Evolutionary conservation across 1,140 invertebrate genomes (phyloP), one percentile per base, ranked within the genome.

Genomic region (Drosophila guanche): DNA sequence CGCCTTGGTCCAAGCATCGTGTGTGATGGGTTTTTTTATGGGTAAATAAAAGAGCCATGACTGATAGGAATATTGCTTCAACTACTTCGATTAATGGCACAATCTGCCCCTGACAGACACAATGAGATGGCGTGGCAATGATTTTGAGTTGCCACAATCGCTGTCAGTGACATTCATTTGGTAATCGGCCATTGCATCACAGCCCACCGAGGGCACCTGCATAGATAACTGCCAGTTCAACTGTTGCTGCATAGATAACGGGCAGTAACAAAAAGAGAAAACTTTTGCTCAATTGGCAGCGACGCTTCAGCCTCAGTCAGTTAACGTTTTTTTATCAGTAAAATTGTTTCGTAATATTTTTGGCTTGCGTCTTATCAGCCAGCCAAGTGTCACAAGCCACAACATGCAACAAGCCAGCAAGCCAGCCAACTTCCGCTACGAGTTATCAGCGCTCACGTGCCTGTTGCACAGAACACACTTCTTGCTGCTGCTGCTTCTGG

Each of bases 401-500:
- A 51, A 45, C 41, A 47, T 12, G 16, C 12, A 53, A 12, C 40
- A 25, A 55, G 37, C 37, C 22, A 27, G 1, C 33, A 47, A 43
- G 23, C 52, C 29, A 75, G 25, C 33, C 53, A 59, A 83, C 68
- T 86, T 85, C 81, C 81, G 81, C 27, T 54, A n/a, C 6, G 7
- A n/a, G 37, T 62, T 86, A 86, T 86, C 81, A 57, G 20, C 12
- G 37, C 60, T 85, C 81, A 85, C 81, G 81, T 85, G 81, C 81
- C 63, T 60, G 59, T 47, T 72, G 55, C 67, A 63, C 25, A 37
- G 33, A 46, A 42, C 29, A 46, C 27, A 40, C 45, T 56, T 37
- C 8, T 33, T 33, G 16, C 16, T 20, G 16, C 16, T 20, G 0
- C 23, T 54, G 42, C 52, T 68, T 58, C 61, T 71, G 56, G 59